phyloP scores from a whole-genome alignment of 2,113 vertebrate genomes.

The Eidolon helvum region DNA sequence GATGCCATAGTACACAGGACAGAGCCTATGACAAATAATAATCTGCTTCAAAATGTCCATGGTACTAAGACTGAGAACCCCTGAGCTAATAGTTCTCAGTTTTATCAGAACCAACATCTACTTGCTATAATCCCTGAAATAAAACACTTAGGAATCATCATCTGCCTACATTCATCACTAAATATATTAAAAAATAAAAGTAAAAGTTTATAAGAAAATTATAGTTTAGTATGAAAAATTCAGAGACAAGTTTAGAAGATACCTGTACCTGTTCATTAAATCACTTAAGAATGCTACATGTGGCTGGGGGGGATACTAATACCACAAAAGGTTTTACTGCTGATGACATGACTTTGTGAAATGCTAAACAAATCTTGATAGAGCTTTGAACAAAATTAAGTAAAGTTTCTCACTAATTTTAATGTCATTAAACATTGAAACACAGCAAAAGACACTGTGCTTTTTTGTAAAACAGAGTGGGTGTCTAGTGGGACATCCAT shows the following conservation, averaged over 20 bases:
- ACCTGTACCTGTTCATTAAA: background rate
- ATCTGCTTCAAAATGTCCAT: background rate
- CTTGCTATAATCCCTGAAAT: background rate
- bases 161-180: background rate
- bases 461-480: background rate
- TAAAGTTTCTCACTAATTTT: background rate
- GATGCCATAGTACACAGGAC: background rate
- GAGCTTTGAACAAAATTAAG: background rate
- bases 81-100: background rate
- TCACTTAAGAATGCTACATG: background rate
- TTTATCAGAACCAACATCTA: background rate
- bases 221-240: background rate
- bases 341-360: background rate
- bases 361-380: background rate
- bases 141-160: background rate
- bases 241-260: background rate
- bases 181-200: background rate
- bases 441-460: background rate
- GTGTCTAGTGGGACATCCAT: background rate
- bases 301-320: accelerated
- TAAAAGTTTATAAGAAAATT: conserved; percentile 17
- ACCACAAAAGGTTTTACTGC: background rate
- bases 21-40: background rate
- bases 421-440: background rate
- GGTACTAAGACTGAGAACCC: background rate